Percentiles rank a stretch among this genome's conserved stretches.
These are phyloP conservation scores for Popillia japonica DNA, from an alignment of 1,140 invertebrate species.

Conservation along the genomic window DNA sequence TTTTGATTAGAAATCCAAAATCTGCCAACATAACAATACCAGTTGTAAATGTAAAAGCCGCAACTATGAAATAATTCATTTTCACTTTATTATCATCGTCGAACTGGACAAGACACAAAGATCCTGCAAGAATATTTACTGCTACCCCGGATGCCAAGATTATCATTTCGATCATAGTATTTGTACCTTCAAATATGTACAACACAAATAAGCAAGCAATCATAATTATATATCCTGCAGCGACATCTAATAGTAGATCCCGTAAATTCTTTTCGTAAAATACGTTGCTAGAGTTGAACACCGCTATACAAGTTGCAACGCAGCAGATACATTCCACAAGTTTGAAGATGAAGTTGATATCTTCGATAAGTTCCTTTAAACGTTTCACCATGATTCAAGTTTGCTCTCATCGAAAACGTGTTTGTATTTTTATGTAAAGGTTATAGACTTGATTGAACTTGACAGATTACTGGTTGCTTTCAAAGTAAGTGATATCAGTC, in stretches of 20 bases:
- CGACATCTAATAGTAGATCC: background rate
- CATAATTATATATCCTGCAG: conserved; percentile 6
- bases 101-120: background rate
- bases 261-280: background rate
- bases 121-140: background rate
- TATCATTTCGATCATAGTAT: background rate
- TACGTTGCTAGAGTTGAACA: background rate
- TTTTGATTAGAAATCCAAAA: background rate
- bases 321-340: background rate
- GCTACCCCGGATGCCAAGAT: background rate
- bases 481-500: background rate
- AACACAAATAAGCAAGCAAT: background rate
- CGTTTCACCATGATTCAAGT: background rate
- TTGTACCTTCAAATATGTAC: background rate
- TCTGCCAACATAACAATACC: background rate
- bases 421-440: background rate
- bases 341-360: conserved; percentile 7
- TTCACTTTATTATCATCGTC: background rate
- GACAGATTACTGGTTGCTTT: background rate
- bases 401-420: background rate
- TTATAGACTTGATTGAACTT: background rate
- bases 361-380: background rate
- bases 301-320: background rate
- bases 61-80: background rate
- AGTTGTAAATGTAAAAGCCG: background rate